Evolutionary conservation across 2,113 vertebrate species (phyloP).

Genomic region (Morone saxatilis): DNA sequence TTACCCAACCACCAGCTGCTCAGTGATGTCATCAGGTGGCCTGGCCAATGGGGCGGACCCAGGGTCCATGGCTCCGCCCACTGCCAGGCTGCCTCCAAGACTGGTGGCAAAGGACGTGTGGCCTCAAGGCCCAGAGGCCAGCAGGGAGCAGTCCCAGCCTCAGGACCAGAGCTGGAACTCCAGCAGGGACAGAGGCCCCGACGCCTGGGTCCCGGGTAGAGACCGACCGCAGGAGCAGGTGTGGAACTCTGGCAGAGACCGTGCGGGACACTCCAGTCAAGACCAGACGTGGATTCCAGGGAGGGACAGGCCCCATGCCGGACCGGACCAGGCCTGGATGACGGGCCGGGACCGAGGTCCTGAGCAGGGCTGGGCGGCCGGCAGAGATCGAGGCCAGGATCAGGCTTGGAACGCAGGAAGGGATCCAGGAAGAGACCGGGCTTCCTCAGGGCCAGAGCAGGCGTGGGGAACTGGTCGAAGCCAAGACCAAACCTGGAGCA

Average conservation of each 20-base stretch:
- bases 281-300: constrained; percentile 62
- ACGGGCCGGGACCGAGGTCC: constrained; percentile 37
- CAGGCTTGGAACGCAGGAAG: constrained; percentile 52
- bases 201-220: constrained; percentile 42
- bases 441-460: constrained; percentile 27
- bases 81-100: constrained; percentile 83
- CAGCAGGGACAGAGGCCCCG: constrained; percentile 24
- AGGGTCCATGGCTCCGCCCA: constrained; percentile 69
- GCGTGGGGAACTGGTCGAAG: constrained; percentile 37
- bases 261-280: constrained; percentile 49
- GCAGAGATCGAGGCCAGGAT: constrained; percentile 45
- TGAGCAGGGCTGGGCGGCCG: constrained; percentile 38
- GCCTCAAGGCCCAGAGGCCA: constrained; percentile 62
- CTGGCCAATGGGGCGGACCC: constrained; percentile 76
- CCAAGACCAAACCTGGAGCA: constrained; percentile 59
- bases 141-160: constrained; percentile 50
- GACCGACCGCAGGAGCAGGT: constrained; percentile 50
- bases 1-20: constrained; percentile 76
- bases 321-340: constrained; percentile 45
- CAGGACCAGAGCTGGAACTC: constrained; percentile 65
- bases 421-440: constrained; percentile 42
- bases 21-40: constrained; percentile 76
- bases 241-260: constrained; percentile 57
- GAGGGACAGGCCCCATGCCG: constrained; percentile 42
- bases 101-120: constrained; percentile 81